These are phyloP conservation scores for Cephalopterus ornatus DNA, from an alignment of 2,113 vertebrate genomes.

Conservation along the genomic window DNA sequence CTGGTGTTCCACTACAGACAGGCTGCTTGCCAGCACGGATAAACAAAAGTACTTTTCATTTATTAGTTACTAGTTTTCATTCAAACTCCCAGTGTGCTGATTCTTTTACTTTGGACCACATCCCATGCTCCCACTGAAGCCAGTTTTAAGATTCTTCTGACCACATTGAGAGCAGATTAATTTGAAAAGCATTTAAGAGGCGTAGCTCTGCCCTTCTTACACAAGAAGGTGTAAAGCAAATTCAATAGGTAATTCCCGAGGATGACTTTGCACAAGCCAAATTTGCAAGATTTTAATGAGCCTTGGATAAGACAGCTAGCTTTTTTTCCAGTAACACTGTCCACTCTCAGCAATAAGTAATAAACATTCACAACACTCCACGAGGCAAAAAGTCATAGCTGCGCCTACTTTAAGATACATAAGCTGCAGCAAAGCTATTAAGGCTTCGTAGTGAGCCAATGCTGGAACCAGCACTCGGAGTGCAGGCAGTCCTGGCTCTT, in stretches of 20 bases:
- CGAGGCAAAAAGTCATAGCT: conserved; percentile 24
- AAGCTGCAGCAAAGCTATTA: conserved; percentile 40
- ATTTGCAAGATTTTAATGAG: not conserved
- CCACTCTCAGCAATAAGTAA: not conserved
- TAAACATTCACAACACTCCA: conserved; percentile 7
- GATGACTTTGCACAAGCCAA: not conserved
- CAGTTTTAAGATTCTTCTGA: conserved; percentile 34
- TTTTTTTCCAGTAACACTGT: not conserved
- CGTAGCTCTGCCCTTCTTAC: not conserved
- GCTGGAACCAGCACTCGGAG: not conserved
- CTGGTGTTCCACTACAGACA: conserved; percentile 9
- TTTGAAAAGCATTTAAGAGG: conserved; percentile 39
- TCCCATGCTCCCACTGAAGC: conserved; percentile 32
- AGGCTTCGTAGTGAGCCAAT: not conserved
- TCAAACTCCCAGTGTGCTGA: conserved; percentile 5
- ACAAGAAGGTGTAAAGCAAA: not conserved
- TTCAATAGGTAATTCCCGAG: not conserved
- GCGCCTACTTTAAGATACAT: not conserved
- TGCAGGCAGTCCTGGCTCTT: not conserved
- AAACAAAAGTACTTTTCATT: conserved; percentile 67
- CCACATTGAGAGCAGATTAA: not conserved
- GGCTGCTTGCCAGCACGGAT: conserved; percentile 50
- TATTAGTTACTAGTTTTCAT: conserved; percentile 63
- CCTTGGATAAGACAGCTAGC: not conserved
- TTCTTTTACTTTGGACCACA: conserved; percentile 48